Evolutionary conservation across 1,140 invertebrate species (phyloP), one percentile per base, ranked within the genome.

Genomic region (Diabrotica virgifera): DNA sequence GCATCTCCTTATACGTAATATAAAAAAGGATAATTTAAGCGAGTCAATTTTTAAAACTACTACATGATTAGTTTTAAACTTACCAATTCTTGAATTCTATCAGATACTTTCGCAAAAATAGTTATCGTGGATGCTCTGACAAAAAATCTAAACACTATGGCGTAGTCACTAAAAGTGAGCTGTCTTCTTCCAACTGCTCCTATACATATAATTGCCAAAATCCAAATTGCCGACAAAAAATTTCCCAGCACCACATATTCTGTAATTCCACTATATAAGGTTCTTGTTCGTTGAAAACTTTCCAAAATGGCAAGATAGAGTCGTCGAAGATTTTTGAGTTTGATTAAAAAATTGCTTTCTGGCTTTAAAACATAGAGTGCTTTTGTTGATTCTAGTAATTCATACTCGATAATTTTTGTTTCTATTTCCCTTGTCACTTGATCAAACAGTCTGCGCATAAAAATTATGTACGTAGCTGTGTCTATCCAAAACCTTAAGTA

Each of bases 401-500:
- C 53, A 5, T 14, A 24, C 24, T 55, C 53, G 9, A 11, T 6
- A 0, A 14, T 9, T 7, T 12, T 37, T 24, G 7, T 11, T 37
- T 57, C 10, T 4, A 57, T 6, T 57, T 36, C 55, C 37, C 5
- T 10, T 4, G 36, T n/a, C 5, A 57, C 10, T 37, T 40, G 55
- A 35, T 57, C 8, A 36, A 57, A 57, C 3, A 57, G 11, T 7
- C 6, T n/a, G 35, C 50, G 40, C 7, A 50, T 14, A 11, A 59
- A 51, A 12, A 46, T 6, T 24, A 38, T 14, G 38, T 59, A 59
- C n/a, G 10, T 13, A 5, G 58, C n/a, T 0, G 35, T 59, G 13
- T 59, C 46, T n/a, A 36, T 50, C 58, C 37, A 51, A 35, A 59
- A 38, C 14, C 14, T 12, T 12, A 59, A 9, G 35, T 50, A 59